These are phyloP conservation scores for Macrophya annulata DNA, from an alignment of 2,888 invertebrate species.

Conservation along the genomic window DNA sequence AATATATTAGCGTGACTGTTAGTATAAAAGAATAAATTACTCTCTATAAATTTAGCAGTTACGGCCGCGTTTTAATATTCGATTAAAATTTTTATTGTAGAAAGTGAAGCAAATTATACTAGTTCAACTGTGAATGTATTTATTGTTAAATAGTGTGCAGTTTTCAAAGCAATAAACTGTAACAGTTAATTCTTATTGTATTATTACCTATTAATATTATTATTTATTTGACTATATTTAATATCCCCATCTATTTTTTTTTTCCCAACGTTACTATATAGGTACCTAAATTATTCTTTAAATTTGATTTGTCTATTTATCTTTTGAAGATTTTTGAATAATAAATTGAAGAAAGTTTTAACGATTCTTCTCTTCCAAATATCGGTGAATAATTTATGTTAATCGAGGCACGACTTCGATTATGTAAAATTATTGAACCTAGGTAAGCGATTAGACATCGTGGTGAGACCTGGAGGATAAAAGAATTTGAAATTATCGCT, in stretches of 20 bases:
- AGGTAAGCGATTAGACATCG: conserved; percentile 80
- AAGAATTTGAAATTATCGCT: neutral
- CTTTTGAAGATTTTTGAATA: conserved; percentile 58
- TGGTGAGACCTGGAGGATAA: conserved; percentile 73
- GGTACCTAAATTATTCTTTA: neutral
- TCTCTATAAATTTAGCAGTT: neutral
- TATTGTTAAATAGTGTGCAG: conserved; percentile 45
- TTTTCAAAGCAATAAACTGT: conserved; percentile 56
- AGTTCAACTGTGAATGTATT: conserved; percentile 31
- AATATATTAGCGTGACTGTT: neutral
- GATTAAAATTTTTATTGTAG: neutral
- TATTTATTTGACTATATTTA: neutral
- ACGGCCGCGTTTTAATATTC: neutral
- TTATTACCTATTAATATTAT: neutral
- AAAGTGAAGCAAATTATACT: conserved; percentile 38
- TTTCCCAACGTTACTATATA: neutral
- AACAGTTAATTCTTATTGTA: conserved; percentile 11
- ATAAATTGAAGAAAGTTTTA: conserved; percentile 65
- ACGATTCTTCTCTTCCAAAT: conserved; percentile 77
- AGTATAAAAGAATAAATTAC: neutral
- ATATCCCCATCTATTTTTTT: neutral
- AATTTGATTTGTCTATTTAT: neutral
- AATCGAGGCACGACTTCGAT: conserved; percentile 82
- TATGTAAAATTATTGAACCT: conserved; percentile 83
- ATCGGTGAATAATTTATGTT: conserved; percentile 80